Evolutionary conservation across 2,113 vertebrate species (phyloP).

Genomic region (Anser brachyrhynchus): DNA sequence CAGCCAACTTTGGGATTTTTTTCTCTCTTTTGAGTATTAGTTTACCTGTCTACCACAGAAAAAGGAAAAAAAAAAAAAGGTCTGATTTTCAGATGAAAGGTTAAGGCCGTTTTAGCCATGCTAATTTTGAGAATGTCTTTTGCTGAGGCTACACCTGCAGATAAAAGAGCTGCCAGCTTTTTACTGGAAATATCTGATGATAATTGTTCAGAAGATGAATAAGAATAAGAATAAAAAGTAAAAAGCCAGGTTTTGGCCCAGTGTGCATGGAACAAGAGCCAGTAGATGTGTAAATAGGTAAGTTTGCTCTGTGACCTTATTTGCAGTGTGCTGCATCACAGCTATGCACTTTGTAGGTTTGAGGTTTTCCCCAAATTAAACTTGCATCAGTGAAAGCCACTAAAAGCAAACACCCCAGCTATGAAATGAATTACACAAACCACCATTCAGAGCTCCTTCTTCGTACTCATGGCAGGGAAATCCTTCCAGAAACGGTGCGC

Average conservation of each 20-base stretch:
- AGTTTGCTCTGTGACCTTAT: background rate
- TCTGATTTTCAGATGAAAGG: background rate
- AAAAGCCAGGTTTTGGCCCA: background rate
- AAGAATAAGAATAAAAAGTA: too few relatives aligned
- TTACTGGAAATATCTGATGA: background rate
- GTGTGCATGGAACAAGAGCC: background rate
- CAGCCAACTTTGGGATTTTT: background rate
- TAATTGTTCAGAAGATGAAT: background rate
- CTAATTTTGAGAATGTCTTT: accelerated
- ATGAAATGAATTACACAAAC: background rate
- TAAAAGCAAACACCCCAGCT: background rate
- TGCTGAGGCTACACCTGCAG: background rate
- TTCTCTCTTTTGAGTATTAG: background rate
- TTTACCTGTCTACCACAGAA: background rate
- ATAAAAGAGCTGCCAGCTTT: background rate
- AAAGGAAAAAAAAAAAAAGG: background rate
- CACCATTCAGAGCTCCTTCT: background rate
- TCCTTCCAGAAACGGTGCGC: accelerated
- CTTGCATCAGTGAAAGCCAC: background rate
- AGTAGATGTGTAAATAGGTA: accelerated
- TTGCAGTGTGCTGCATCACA: background rate
- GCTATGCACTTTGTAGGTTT: background rate
- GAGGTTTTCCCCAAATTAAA: constrained; percentile 49
- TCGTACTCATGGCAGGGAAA: background rate
- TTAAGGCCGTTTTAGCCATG: accelerated